A percentile compares a stretch with the other conserved stretches of the same genome.
phyloP scores from a whole-genome alignment of 2,797 vertebrate genomes.

The Urophycis tenuis region DNA sequence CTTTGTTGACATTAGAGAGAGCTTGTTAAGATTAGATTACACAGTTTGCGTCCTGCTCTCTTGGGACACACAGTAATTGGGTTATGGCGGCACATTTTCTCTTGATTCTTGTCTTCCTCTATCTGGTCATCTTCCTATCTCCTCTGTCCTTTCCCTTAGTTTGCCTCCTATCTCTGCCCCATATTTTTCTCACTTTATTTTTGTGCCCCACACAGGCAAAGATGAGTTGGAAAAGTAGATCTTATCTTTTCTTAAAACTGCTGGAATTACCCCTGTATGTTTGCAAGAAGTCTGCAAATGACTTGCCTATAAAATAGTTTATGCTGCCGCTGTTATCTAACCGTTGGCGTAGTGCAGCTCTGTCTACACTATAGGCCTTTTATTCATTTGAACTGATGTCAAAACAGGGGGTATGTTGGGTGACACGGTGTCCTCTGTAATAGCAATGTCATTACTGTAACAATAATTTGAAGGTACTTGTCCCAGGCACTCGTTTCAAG shows the following conservation, averaged over 20 bases:
- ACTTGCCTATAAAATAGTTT: not conserved
- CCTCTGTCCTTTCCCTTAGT: constrained; percentile 24
- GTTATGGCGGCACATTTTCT: constrained; percentile 56
- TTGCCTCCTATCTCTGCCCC: not conserved
- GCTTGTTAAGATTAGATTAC: constrained; percentile 54
- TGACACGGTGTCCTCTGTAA: not conserved
- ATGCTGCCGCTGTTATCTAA: too few species aligned
- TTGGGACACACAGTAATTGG: constrained; percentile 47
- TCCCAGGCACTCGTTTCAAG: constrained; percentile 7
- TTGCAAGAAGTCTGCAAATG: not conserved
- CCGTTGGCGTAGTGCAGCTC: too few species aligned
- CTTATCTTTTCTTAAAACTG: not conserved
- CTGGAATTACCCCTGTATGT: not conserved
- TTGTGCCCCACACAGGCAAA: not conserved
- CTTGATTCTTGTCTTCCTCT: constrained; percentile 42
- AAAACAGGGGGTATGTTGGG: not conserved
- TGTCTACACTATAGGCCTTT: not conserved
- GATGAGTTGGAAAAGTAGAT: not conserved
- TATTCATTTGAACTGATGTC: not conserved
- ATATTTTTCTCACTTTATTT: not conserved
- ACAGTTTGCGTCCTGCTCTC: constrained; percentile 35
- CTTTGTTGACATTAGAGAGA: constrained; percentile 45
- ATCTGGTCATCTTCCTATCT: constrained; percentile 14
- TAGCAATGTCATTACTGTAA: too few species aligned
- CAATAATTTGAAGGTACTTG: too few species aligned